phyloP scores from a whole-genome alignment of 2,797 vertebrate genomes.

The Mus spretus region DNA sequence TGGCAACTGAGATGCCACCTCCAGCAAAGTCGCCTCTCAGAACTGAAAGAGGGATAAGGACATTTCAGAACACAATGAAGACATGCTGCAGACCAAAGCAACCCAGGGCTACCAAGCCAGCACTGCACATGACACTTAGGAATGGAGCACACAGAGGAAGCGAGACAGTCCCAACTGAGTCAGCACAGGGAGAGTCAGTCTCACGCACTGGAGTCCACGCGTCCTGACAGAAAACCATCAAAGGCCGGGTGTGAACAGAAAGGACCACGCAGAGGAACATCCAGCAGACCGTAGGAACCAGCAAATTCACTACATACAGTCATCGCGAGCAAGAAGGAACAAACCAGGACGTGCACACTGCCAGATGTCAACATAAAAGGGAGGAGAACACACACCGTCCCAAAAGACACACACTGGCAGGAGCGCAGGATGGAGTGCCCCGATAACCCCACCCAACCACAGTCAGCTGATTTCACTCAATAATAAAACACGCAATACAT shows the following conservation, averaged over 20 bases:
- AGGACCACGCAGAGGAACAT: neutral
- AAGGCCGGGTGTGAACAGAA: neutral
- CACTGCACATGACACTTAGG: neutral
- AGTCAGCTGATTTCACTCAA: neutral
- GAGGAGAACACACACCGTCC: neutral
- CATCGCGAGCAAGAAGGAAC: neutral
- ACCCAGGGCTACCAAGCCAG: too few species aligned
- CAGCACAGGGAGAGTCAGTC: neutral
- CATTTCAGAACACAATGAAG: neutral
- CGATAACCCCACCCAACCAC: neutral
- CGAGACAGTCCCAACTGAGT: neutral
- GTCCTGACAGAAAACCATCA: neutral
- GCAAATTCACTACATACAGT: neutral
- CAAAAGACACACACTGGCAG: neutral
- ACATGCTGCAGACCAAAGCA: neutral
- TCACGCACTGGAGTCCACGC: too few species aligned
- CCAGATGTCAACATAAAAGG: neutral
- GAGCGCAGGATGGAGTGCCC: too few species aligned
- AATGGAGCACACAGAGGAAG: neutral
- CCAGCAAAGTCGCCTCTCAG: neutral
- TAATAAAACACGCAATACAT: neutral
- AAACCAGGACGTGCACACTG: neutral
- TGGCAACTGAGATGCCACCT: neutral
- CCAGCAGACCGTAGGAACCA: neutral
- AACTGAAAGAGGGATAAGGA: neutral